Conservation (phyloP, 2,797 vertebrate species). For the Alfaro cultratus region DNA sequence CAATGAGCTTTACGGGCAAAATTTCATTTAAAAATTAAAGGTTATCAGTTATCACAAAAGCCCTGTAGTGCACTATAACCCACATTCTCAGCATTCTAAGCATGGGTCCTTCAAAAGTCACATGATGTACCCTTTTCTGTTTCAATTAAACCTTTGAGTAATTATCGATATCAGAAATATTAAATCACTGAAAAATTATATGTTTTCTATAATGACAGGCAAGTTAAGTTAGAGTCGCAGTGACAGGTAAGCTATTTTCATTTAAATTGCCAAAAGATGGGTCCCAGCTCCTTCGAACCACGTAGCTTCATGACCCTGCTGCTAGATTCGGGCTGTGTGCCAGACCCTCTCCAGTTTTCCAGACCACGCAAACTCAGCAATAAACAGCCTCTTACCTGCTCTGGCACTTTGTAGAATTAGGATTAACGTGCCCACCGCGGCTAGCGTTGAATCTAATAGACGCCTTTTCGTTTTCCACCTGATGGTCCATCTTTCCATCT, state of each 20-base stretch:
- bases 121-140: not conserved
- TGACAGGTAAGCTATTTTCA: not conserved
- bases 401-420: slow-evolving; percentile 85
- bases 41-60: not conserved
- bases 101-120: not conserved
- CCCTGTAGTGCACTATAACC: not conserved
- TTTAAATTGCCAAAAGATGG: slow-evolving; percentile 13
- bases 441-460: slow-evolving; percentile 84
- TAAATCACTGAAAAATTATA: not conserved
- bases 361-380: slow-evolving; percentile 2
- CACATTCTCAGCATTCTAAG: not conserved
- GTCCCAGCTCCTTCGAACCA: not conserved
- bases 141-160: not conserved
- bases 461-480: slow-evolving; percentile 95
- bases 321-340: slow-evolving; percentile 18
- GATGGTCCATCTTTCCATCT: slow-evolving; percentile 89
- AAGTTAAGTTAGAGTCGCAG: not conserved
- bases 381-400: slow-evolving; percentile 87
- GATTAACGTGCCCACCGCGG: slow-evolving; percentile 76
- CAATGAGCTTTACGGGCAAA: not conserved
- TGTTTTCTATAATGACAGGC: not conserved
- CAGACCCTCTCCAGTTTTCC: slow-evolving; percentile 21
- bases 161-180: not conserved
- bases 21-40: not conserved
- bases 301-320: not conserved